phyloP scores from a whole-genome alignment of 2,113 vertebrate genomes.

The Lepus americanus region DNA sequence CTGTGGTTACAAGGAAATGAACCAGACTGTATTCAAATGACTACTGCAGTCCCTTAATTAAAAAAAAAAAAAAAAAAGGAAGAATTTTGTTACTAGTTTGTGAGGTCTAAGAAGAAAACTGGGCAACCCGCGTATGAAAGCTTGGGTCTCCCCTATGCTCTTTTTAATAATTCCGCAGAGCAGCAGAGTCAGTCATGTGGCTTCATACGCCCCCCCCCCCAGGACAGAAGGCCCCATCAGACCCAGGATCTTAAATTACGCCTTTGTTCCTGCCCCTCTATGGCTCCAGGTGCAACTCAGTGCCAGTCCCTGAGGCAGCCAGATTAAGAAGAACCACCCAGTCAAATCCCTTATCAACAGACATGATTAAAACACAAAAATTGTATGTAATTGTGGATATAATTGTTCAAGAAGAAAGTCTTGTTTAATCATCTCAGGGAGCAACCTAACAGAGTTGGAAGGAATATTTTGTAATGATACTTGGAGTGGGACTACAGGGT shows the following conservation, averaged over 20 bases:
- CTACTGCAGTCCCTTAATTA: neutral
- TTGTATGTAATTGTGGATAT: neutral
- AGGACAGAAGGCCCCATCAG: neutral
- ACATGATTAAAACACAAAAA: neutral
- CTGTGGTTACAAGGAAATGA: neutral
- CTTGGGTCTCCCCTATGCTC: neutral
- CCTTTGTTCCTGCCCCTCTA: neutral
- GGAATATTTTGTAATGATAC: neutral
- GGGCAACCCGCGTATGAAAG: neutral
- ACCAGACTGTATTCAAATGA: neutral
- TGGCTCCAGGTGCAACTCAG: too few relatives aligned
- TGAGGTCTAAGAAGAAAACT: neutral
- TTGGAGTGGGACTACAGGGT: neutral
- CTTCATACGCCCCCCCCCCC: fast-evolving
- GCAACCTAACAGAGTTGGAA: neutral
- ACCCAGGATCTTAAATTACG: neutral
- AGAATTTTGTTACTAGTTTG: neutral
- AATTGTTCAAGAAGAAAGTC: neutral
- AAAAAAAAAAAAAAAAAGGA: neutral
- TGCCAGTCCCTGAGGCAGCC: neutral
- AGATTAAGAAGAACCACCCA: neutral
- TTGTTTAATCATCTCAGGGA: neutral
- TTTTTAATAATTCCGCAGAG: neutral
- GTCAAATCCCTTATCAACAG: neutral
- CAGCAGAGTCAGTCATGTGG: neutral